Evolutionary conservation across 1,140 invertebrate species (phyloP), one percentile per base, ranked within the genome.

Genomic region (Drosophila prosaltans): DNA sequence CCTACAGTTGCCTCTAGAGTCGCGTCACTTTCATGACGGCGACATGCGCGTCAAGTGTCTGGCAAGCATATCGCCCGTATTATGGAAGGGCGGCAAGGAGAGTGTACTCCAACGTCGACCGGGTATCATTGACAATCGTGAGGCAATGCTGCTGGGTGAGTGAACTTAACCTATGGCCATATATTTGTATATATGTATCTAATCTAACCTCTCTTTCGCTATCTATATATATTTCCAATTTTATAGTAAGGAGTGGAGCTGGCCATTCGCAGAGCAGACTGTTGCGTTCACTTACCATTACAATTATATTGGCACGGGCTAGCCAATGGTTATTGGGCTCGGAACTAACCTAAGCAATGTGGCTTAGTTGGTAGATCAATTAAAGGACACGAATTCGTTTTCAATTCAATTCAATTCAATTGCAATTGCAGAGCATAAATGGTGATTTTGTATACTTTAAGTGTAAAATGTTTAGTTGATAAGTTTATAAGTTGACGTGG

Each of bases 11-110:
- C 91, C 86, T 21, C 92, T 94, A 41, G 91, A 92, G 77, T 79
- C 92, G 45, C 82, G 92, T 2, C 93, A 95, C 82, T 94, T 94
- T 80, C 81, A 92, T 36, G 93, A 93, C 6, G 94, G 94, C 57
- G 93, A 92, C 9, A 94, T 95, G 93, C 93, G 93, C 69, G 93
- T 94, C 32, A 93, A 94, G 78, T 95, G 94, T 81, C 91, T 94
- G 41, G 94, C 94, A 6, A 94, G 93, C 62, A 91, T 95, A 73
- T 94, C 94, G 3, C 94, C 94, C 3, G 92, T 94, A 2, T 83
- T 94, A 16, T 94, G 94, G 93, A 92, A 93, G 71, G 93, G 93
- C n/a, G 94, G 94, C 78, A 92, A 92, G 67, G 93, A 94, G 72
- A 93, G 92, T 69, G 92, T 94, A 1, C 91, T 94, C 1, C 93